Evolutionary conservation across 2,797 vertebrate genomes (phyloP).

Genomic region (Chaetodon trifasciatus): DNA sequence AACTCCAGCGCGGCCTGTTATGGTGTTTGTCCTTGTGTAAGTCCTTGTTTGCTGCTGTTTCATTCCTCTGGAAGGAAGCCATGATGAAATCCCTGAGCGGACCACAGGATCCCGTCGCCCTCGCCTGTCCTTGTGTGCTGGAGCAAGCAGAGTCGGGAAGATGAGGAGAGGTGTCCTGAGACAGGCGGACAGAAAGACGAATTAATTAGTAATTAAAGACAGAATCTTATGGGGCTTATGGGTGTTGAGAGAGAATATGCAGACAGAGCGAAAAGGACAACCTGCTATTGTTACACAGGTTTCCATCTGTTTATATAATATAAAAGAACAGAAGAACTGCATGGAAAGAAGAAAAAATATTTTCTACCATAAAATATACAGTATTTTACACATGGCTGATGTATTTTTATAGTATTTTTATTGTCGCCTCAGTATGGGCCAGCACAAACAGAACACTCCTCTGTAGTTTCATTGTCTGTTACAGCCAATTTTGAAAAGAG

Average conservation of each 20-base stretch:
- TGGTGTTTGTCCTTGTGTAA: slow-evolving; percentile 57
- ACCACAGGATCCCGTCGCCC: slow-evolving; percentile 54
- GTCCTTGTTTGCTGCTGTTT: slow-evolving; percentile 59
- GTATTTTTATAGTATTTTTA: not conserved
- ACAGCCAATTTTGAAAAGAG: not conserved
- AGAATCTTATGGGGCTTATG: slow-evolving; percentile 18
- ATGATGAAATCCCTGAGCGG: slow-evolving; percentile 59
- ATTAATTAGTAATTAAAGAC: slow-evolving; percentile 60
- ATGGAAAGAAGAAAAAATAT: no score
- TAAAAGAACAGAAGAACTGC: no score
- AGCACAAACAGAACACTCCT: not conserved
- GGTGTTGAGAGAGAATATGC: slow-evolving; percentile 26
- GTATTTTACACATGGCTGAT: no score
- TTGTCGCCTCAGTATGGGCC: not conserved
- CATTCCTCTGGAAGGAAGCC: slow-evolving; percentile 66
- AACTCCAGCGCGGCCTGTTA: slow-evolving; percentile 38
- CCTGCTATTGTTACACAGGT: not conserved
- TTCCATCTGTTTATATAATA: not conserved
- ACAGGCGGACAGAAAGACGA: slow-evolving; percentile 39
- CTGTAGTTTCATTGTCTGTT: not conserved
- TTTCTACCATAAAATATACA: no score
- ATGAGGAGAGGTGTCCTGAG: slow-evolving; percentile 46
- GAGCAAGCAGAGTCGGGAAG: slow-evolving; percentile 27
- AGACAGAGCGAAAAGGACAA: slow-evolving; percentile 19
- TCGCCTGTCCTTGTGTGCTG: slow-evolving; percentile 61